These are phyloP conservation scores for Nezara viridula DNA, from an alignment of 2,888 invertebrate species.

Conservation along the genomic window DNA sequence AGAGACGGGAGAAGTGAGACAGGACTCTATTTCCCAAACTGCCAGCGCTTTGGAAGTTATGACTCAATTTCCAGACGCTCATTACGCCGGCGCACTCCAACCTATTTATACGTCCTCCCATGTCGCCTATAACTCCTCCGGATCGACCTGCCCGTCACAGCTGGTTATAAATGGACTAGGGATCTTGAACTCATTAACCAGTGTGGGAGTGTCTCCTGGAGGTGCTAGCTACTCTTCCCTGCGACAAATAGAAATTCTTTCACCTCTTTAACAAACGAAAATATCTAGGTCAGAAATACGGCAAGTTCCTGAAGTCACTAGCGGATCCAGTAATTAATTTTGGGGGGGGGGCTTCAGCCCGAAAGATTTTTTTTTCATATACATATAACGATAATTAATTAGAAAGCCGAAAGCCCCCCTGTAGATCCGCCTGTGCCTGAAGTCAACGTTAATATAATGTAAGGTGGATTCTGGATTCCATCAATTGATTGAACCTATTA, in stretches of 20 bases:
- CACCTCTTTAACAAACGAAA: not conserved
- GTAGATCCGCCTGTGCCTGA: no score
- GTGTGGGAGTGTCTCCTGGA: not conserved
- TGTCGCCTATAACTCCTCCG: conserved; percentile 47
- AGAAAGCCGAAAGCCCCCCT: no score
- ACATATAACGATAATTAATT: no score
- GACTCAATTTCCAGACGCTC: conserved; percentile 61
- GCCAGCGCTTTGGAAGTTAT: conserved; percentile 63
- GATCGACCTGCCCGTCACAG: conserved; percentile 27
- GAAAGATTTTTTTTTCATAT: no score
- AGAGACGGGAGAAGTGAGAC: conserved; percentile 51
- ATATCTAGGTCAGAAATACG: not conserved
- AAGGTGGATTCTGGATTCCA: no score
- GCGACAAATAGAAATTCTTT: not conserved
- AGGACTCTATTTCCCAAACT: conserved; percentile 63
- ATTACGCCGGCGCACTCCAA: conserved; percentile 22
- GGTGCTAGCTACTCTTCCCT: not conserved
- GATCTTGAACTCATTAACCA: conserved; percentile 25
- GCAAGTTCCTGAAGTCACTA: no score
- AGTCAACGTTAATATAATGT: no score
- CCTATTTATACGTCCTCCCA: conserved; percentile 42
- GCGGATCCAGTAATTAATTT: no score
- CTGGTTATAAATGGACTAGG: conserved; percentile 26
- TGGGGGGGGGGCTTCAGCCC: no score
- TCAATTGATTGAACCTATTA: no score